A percentile compares a stretch with the other conserved stretches of the same genome.
Evolutionary conservation across 2,797 vertebrate genomes (phyloP).

Genomic region (Craterocephalus amniculus): DNA sequence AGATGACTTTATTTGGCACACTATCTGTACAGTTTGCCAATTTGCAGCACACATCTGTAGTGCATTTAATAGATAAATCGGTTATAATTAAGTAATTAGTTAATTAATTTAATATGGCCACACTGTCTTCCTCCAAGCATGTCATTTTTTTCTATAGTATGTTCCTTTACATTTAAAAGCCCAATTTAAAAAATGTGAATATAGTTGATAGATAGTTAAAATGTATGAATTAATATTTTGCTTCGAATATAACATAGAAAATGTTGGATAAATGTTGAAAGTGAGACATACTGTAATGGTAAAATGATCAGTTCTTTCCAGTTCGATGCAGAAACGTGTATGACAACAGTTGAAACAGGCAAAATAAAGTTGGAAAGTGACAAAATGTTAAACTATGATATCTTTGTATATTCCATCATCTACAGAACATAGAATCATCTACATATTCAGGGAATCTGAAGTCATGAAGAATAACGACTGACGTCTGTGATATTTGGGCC

Average conservation of each 20-base stretch:
- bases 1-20: neutral
- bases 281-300: no score
- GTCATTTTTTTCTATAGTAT: neutral
- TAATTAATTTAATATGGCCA: neutral
- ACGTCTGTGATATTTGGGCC: neutral
- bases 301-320: no score
- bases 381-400: neutral
- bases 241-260: no score
- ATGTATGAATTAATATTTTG: no score
- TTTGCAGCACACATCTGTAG: neutral
- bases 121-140: neutral
- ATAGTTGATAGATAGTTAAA: no score
- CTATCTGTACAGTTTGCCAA: neutral
- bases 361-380: no score
- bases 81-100: no score
- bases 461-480: neutral
- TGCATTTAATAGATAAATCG: neutral
- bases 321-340: no score
- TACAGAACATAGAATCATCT: neutral
- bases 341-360: no score
- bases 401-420: neutral
- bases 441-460: neutral
- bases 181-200: no score
- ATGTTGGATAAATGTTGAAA: no score
- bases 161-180: neutral